Conservation (phyloP, 23 tunicate species). For the Oikopleura dioica region DNA sequence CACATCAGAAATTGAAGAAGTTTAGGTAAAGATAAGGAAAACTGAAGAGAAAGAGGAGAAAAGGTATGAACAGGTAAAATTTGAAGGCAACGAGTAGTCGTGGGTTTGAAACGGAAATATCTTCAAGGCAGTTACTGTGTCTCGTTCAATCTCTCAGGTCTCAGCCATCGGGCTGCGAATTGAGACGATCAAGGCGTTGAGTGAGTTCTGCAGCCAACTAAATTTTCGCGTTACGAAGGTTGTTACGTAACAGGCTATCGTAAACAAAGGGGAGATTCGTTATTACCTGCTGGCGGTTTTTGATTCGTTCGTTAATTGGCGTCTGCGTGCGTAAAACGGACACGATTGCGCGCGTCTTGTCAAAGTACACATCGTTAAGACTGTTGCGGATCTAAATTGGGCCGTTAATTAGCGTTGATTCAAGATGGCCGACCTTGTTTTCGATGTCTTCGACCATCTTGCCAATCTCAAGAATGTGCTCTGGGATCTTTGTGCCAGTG, state of each 20-base stretch:
- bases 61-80: no score
- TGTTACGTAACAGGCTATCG: no score
- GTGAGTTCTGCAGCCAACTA: no score
- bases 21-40: not conserved
- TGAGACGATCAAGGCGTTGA: no score
- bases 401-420: not conserved
- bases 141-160: no score
- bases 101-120: no score
- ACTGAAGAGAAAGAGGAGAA: no score
- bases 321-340: conserved; percentile 25
- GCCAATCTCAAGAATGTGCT: conserved; percentile 73
- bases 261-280: no score
- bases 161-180: no score
- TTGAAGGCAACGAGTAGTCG: no score
- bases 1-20: not conserved
- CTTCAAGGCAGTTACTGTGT: no score
- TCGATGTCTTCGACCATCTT: conserved; percentile 76
- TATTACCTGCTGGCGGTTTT: conserved; percentile 6
- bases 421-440: conserved; percentile 20
- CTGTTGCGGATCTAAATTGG: conserved; percentile 32
- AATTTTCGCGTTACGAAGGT: no score
- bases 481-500: not conserved
- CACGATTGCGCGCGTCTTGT: conserved; percentile 72
- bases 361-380: conserved; percentile 67
- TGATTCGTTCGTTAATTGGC: not conserved